These are phyloP conservation scores for Amphipoea lucens DNA, from an alignment of 2,888 invertebrate species.

Conservation along the genomic window DNA sequence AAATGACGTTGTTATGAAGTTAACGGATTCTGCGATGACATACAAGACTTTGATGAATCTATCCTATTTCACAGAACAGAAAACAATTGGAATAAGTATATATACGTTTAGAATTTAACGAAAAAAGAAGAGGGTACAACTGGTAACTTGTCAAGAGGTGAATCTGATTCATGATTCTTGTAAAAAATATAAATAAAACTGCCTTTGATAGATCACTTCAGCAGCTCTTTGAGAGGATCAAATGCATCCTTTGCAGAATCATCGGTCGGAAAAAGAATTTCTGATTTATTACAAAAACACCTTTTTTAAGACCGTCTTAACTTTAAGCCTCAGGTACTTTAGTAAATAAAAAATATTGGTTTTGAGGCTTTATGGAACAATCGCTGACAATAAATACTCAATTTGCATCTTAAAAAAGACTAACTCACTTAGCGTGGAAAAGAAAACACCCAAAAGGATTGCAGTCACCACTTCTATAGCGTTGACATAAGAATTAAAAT, in stretches of 20 bases:
- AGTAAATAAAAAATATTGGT: slow-evolving; percentile 64
- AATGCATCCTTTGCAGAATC: not conserved
- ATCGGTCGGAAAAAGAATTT: not conserved
- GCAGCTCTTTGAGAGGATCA: not conserved
- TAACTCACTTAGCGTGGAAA: slow-evolving; percentile 52
- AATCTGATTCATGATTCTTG: not conserved
- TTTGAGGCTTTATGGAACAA: slow-evolving; percentile 65
- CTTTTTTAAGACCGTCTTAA: slow-evolving; percentile 8
- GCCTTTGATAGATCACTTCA: not conserved
- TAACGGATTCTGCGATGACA: slow-evolving; percentile 40
- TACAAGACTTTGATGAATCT: slow-evolving; percentile 9
- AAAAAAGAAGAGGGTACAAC: not conserved
- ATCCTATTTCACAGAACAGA: not conserved
- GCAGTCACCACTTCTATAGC: slow-evolving; percentile 11
- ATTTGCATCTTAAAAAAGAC: slow-evolving; percentile 56
- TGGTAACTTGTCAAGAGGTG: not conserved
- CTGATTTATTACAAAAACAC: slow-evolving; percentile 1
- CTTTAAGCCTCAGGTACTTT: slow-evolving; percentile 14
- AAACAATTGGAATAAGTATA: not conserved
- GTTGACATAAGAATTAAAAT: slow-evolving; percentile 35
- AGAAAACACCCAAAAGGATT: slow-evolving; percentile 34
- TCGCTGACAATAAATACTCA: slow-evolving; percentile 54
- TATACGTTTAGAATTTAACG: too few relatives aligned
- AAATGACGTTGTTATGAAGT: slow-evolving; percentile 39
- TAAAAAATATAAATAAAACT: not conserved